A percentile compares a stretch with the other conserved stretches of the same genome.
Conservation (phyloP, 1,140 invertebrate genomes). For the Bombus vancouverensis region DNA sequence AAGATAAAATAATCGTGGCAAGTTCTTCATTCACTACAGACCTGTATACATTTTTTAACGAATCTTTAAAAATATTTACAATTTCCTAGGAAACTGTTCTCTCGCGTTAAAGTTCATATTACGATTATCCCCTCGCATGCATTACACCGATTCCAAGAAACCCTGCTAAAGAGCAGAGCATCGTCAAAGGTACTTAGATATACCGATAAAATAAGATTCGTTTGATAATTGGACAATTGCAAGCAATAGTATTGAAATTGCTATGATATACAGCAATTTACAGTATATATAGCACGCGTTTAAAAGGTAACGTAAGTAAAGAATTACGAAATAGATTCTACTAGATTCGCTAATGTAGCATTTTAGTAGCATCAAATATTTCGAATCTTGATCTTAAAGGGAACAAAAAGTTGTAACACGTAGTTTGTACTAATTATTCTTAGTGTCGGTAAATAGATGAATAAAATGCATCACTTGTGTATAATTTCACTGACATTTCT, state of each 20-base stretch:
- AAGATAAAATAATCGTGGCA: constrained; percentile 58
- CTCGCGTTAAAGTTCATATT: neutral
- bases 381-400: neutral
- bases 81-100: neutral
- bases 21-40: neutral
- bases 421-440: neutral
- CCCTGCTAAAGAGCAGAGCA: too few relatives aligned
- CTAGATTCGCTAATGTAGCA: neutral
- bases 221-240: neutral
- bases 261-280: neutral
- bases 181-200: neutral
- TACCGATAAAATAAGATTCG: neutral
- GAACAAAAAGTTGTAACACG: neutral
- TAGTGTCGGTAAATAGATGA: neutral
- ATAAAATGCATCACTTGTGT: constrained; percentile 32
- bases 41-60: neutral
- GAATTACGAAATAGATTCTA: neutral
- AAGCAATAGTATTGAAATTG: neutral
- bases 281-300: too few relatives aligned
- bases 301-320: too few relatives aligned
- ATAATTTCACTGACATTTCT: constrained; percentile 47
- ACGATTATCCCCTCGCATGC: constrained; percentile 13
- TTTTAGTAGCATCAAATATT: neutral
- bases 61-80: neutral
- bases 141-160: neutral